A percentile compares a stretch with the other conserved stretches of the same genome.
These are phyloP conservation scores for Cirrhinus molitorella DNA, from an alignment of 2,797 vertebrate genomes.

Conservation along the genomic window DNA sequence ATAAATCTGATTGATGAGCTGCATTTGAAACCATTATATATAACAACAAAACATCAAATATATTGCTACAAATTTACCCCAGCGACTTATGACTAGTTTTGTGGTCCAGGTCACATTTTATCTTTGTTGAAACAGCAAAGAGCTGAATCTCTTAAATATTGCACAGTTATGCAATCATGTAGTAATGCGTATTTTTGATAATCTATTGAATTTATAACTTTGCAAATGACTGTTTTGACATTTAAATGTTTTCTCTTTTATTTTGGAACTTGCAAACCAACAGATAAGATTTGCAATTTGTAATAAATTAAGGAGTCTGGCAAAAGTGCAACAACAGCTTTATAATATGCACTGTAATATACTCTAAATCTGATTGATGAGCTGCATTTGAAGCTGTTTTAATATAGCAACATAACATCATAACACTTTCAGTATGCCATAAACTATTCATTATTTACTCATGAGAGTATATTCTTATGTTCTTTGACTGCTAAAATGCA, in stretches of 20 bases:
- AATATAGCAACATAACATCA: not conserved
- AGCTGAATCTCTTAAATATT: not conserved
- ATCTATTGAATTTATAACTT: conserved; percentile 22
- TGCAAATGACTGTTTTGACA: too few relatives aligned
- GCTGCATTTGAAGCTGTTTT: not conserved
- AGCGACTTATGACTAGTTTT: too few relatives aligned
- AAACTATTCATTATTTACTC: not conserved
- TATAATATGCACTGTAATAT: not conserved
- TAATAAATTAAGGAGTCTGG: not conserved
- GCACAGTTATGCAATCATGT: not conserved
- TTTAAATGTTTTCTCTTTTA: not conserved
- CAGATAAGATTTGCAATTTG: not conserved
- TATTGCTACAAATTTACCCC: not conserved
- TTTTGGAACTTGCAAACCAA: not conserved
- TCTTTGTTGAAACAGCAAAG: not conserved
- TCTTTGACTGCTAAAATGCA: not conserved
- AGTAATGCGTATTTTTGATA: not conserved
- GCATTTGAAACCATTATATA: not conserved
- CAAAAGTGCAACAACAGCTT: not conserved
- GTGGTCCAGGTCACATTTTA: not conserved
- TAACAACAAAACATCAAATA: not conserved
- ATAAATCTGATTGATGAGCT: conserved; percentile 4
- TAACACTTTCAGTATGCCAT: not conserved
- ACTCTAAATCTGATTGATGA: conserved; percentile 1
- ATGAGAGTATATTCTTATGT: not conserved